Evolutionary conservation across 2,797 vertebrate genomes (phyloP), one percentile per base, ranked within the genome.

Genomic region (Sternarchorhynchus goeldii): DNA sequence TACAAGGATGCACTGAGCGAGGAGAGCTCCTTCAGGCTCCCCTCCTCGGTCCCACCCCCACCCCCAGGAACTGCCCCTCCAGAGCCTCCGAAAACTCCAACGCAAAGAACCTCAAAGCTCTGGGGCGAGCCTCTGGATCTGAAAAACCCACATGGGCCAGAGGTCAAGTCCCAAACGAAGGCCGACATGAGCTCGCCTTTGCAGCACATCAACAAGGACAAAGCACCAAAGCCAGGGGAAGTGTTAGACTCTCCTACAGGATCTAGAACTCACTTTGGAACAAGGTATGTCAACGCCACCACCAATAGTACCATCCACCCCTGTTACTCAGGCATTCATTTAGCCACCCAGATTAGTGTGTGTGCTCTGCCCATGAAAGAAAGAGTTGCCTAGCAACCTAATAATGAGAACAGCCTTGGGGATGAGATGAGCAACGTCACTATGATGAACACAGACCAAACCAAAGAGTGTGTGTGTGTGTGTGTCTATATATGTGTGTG

Each of bases 191-290:
- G 95, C 91, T 95, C 95, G 78, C 93, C 95, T 88, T 92, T 96
- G 76, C 95, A 95, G 89, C 95, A 96, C 86, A 94, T 95, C 94
- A 95, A 93, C 91, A 93, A 94, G 91, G 94, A 95, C 85, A 94
- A 94, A 86, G 91, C 91, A 29, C 90, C 93, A 83, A 95, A 95
- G 88, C 91, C 94, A 6, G 94, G 93, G 79, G 95, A 95, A 78
- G 92, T 88, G 20, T 81, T 93, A 87, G 95, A 95, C 80, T 90
- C 91, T 6, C 91, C 93, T 0, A 88, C 88, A 0, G 95, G 93
- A 85, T 89, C 91, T 77, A 95, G 94, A 90, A 90, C 91, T 56
- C 91, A 91, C 90, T 94, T 94, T 83, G 88, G 92, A 91, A 90
- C 92, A 87, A 96, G 95, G 95, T 96, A 95, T 66, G 76, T 75